Evolutionary conservation across 2,888 invertebrate genomes (phyloP).

Genomic region (Amblyjoppa proteus): DNA sequence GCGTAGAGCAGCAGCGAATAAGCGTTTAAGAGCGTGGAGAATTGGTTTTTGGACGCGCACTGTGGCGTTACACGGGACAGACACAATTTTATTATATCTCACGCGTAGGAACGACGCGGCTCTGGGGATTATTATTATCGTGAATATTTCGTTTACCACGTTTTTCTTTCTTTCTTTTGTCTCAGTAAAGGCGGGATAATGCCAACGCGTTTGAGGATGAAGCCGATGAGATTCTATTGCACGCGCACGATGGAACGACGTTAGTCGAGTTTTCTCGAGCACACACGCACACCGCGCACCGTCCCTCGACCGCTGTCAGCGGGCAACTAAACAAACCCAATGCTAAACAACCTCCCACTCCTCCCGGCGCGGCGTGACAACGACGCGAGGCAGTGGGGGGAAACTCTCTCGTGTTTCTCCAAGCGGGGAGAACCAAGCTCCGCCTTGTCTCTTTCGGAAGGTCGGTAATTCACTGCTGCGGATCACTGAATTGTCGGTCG

Average conservation of each 20-base stretch:
- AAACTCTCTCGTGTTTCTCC: constrained; percentile 2
- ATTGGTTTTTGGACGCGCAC: constrained; percentile 33
- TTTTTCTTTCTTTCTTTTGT: constrained; percentile 20
- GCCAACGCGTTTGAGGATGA: not conserved
- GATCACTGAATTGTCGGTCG: constrained; percentile 14
- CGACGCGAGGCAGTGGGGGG: constrained; percentile 49
- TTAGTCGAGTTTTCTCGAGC: constrained; percentile 44
- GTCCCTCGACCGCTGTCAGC: constrained; percentile 83
- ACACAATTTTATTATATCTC: constrained; percentile 29
- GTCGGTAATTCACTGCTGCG: constrained; percentile 9
- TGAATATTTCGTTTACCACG: not conserved
- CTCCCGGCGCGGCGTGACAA: constrained; percentile 75
- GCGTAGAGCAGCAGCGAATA: not conserved
- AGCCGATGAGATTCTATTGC: not conserved
- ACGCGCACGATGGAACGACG: constrained; percentile 38
- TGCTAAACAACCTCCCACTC: constrained; percentile 82
- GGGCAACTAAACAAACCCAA: constrained; percentile 83
- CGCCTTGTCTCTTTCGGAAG: constrained; percentile 63
- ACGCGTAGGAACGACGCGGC: not conserved
- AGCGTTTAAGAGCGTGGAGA: not conserved
- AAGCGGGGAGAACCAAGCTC: constrained; percentile 64
- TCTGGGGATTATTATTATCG: not conserved
- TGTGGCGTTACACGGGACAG: constrained; percentile 36
- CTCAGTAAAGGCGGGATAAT: not conserved
- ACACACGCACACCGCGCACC: constrained; percentile 75